phyloP scores from a whole-genome alignment of 1,140 invertebrate species.

The Adoxophyes honmai region DNA sequence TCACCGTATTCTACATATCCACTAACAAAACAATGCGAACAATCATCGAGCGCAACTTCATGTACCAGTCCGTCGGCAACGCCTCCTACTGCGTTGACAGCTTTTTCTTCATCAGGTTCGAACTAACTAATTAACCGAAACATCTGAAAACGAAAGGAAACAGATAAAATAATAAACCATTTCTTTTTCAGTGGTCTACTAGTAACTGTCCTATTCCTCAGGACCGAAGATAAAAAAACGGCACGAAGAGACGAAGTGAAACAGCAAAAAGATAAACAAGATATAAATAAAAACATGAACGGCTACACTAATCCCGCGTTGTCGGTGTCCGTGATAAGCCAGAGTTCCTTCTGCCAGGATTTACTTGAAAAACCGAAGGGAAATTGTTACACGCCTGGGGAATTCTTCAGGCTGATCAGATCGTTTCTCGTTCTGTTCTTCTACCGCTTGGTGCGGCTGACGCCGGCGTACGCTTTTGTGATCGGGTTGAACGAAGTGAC shows the following conservation, averaged over 20 bases:
- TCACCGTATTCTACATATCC: conserved; percentile 87
- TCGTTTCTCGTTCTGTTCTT: conserved; percentile 56
- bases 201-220: conserved; percentile 85
- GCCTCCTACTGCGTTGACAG: conserved; percentile 94
- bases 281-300: conserved; percentile 60
- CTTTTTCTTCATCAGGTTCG: conserved; percentile 92
- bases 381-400: conserved; percentile 41
- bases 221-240: conserved; percentile 76
- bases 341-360: conserved; percentile 64
- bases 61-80: conserved; percentile 91
- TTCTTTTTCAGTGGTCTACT: conserved; percentile 82
- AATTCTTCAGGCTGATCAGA: conserved; percentile 46
- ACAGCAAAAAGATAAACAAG: conserved; percentile 34
- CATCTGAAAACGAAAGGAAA: no score
- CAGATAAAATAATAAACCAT: conserved; percentile 6
- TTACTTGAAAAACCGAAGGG: conserved; percentile 47
- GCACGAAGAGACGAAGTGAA: conserved; percentile 34
- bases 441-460: conserved; percentile 80
- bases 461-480: conserved; percentile 89
- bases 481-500: conserved; percentile 85
- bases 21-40: conserved; percentile 87
- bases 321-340: conserved; percentile 64
- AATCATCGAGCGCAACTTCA: conserved; percentile 86
- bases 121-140: no score
- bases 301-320: conserved; percentile 61